phyloP scores from a whole-genome alignment of 2,888 invertebrate species.

The Helobdella robusta region DNA sequence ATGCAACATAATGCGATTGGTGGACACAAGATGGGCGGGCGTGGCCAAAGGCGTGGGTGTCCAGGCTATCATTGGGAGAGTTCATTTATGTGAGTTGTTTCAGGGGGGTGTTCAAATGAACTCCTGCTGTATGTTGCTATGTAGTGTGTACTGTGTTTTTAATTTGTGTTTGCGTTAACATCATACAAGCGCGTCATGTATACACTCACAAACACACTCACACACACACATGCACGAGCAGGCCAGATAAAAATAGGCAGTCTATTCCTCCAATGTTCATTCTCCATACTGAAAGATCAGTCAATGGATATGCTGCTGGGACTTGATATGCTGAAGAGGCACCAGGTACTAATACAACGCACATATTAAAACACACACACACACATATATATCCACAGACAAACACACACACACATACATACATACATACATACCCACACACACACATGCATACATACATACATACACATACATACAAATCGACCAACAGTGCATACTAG shows the following conservation, averaged over 20 bases:
- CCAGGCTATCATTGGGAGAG: constrained; percentile 86
- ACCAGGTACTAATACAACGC: too few species aligned
- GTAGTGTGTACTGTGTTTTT: too few species aligned
- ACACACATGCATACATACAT: constrained; percentile 2
- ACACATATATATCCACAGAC: too few species aligned
- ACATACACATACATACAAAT: background rate
- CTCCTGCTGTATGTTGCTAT: too few species aligned
- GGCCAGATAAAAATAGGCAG: constrained; percentile 84
- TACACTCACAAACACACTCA: too few species aligned
- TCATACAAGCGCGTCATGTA: too few species aligned
- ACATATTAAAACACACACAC: too few species aligned
- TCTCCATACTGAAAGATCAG: constrained; percentile 89
- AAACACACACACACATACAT: background rate
- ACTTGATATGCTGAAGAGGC: constrained; percentile 89
- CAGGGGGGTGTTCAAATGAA: too few species aligned
- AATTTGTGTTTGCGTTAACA: too few species aligned
- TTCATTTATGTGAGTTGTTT: constrained; percentile 58
- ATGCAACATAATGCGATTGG: constrained; percentile 52
- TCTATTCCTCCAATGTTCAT: constrained; percentile 85
- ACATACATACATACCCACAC: constrained; percentile 42
- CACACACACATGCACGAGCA: too few species aligned
- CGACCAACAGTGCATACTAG: constrained; percentile 69
- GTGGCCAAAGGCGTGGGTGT: constrained; percentile 95
- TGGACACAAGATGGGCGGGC: constrained; percentile 84
- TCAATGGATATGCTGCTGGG: constrained; percentile 97